Evolutionary conservation across 2,113 vertebrate genomes (phyloP).

Genomic region (Neotoma lepida): DNA sequence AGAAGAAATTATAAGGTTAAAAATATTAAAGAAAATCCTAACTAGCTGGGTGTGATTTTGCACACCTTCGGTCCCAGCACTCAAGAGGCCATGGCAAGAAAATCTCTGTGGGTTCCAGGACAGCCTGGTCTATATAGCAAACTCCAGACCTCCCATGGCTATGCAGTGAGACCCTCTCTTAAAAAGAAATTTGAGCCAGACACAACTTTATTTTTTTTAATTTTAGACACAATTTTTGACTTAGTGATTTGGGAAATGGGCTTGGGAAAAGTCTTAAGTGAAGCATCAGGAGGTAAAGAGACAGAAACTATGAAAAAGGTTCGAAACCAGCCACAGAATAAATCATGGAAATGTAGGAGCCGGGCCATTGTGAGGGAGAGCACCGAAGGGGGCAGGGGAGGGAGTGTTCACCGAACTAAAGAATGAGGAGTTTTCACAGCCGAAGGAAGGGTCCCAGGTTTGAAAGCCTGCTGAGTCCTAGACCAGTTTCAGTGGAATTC

Average conservation of each 20-base stretch:
- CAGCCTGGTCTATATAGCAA: neutral
- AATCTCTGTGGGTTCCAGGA: neutral
- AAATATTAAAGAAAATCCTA: neutral
- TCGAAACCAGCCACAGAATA: neutral
- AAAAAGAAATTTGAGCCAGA: neutral
- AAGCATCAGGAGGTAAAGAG: neutral
- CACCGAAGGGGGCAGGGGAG: neutral
- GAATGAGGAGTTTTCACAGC: neutral
- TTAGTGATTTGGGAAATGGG: conserved; percentile 6
- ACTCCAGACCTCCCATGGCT: neutral
- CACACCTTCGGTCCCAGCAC: neutral
- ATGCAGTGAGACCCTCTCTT: neutral
- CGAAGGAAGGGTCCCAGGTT: neutral
- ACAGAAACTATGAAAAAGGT: conserved; percentile 15
- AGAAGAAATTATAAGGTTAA: conserved; percentile 23
- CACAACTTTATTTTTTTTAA: neutral
- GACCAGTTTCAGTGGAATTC: neutral
- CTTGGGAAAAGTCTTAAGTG: neutral
- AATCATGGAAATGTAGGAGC: neutral
- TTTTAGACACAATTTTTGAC: neutral
- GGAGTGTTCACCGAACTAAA: neutral
- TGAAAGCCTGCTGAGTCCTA: neutral
- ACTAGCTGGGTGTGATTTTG: neutral
- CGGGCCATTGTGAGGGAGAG: neutral
- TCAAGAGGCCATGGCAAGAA: neutral